Base-by-base conservation (phyloP, 37 sponge, comb jelly and placozoan genomes). In the Theonella swinhoei region DNA sequence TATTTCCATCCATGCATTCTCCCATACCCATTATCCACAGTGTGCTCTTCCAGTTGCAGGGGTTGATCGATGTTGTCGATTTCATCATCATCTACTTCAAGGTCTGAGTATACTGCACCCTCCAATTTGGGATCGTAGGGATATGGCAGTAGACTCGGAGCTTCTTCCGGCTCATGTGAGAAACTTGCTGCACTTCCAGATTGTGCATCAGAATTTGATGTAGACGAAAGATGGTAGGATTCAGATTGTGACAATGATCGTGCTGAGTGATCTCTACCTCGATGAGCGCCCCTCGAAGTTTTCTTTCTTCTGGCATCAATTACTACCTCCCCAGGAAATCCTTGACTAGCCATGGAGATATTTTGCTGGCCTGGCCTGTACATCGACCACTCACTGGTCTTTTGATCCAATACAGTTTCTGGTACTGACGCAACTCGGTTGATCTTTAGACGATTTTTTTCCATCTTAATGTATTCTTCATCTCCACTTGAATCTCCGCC, bases 291-390 rank as follows among this genome's bases (percentile, higher is more conserved):
- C 34, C 72, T 68, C 7, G 35, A 59, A 22, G 39, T 37, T 64
- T 70, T 28, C 43, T 39, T 42, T 19, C 9, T 62, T 24, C 37
- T 62, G 4, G 17, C 14, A n/a, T 22, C 75, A 23, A 38, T 24
- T 1, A 29, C 39, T 29, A 70, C 30, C 1, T 86, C 73, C 7
- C 32, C 39, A 29, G 68, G 35, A 37, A 30, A 8, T 7, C 42
- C 60, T 20, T 74, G 58, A 34, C 42, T 54, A 0, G 74, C 67
- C 41, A 63, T 24, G 26, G 19, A 4, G 5, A 38, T 29, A 1
- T 54, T 39, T 17, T 78, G 79, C 35, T 79, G 71, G 77, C 77
- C 75, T 20, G 89, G 83, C 47, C 75, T 71, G 79, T 89, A 89
- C 58, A 72, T 78, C 34, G 61, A 64, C 74, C 89, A 77, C 70